Percentiles rank a stretch among this genome's conserved stretches.
phyloP scores from a whole-genome alignment of 2,113 vertebrate species.

The Gymnarchus niloticus region DNA sequence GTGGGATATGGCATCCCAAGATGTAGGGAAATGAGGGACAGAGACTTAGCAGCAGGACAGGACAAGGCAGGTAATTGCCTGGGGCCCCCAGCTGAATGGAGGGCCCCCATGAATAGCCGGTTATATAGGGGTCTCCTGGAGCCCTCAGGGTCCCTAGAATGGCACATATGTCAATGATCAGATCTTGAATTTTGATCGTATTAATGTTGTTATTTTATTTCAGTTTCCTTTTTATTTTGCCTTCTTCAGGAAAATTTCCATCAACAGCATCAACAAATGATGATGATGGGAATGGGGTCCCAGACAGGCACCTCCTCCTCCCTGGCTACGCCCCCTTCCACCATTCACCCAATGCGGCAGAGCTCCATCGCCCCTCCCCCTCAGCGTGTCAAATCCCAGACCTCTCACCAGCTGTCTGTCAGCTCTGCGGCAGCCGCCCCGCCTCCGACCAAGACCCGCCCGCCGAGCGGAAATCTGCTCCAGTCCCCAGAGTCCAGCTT shows the following conservation, averaged over 20 bases:
- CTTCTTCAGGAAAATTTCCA: constrained; percentile 9
- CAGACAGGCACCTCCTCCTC: constrained; percentile 60
- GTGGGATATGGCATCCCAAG: not conserved
- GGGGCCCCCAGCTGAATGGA: too few relatives aligned
- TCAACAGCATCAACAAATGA: constrained; percentile 38
- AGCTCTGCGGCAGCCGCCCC: constrained; percentile 60
- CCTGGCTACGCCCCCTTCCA: constrained; percentile 66
- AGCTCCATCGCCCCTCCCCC: constrained; percentile 53
- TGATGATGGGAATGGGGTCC: constrained; percentile 58
- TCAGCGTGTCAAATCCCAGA: constrained; percentile 63
- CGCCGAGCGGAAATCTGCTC: constrained; percentile 83
- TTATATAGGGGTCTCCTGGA: too few relatives aligned
- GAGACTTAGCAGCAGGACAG: too few relatives aligned
- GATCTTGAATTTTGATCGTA: not conserved
- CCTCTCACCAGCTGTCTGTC: constrained; percentile 56
- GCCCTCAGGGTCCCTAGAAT: too few relatives aligned
- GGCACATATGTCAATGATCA: not conserved
- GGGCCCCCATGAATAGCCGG: too few relatives aligned
- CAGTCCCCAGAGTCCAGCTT: constrained; percentile 76
- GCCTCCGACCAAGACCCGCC: constrained; percentile 71
- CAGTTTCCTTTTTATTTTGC: not conserved
- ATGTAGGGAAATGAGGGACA: not conserved
- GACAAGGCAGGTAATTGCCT: too few relatives aligned
- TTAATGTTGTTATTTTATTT: not conserved
- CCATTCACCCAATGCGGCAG: constrained; percentile 63